A percentile compares a stretch with the other conserved stretches of the same genome.
Conservation (phyloP, 2,113 vertebrate species). For the Channa maculata region DNA sequence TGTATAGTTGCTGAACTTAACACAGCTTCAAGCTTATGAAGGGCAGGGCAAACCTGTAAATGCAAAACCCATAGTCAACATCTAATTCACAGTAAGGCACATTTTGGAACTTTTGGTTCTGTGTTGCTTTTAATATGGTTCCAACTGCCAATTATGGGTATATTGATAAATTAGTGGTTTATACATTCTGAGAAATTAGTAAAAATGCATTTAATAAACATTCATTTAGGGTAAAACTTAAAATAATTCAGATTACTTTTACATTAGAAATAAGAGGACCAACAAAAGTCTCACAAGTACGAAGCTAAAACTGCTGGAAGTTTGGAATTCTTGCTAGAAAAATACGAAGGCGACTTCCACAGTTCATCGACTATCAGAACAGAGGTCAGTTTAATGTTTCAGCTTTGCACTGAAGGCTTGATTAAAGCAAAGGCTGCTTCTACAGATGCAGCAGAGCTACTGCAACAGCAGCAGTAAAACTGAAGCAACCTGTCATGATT, state of each 20-base stretch:
- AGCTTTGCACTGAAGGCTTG: background rate
- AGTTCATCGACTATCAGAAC: background rate
- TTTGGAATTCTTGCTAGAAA: background rate
- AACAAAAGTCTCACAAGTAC: background rate
- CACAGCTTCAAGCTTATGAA: background rate
- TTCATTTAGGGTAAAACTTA: background rate
- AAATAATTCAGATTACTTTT: background rate
- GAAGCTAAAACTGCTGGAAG: background rate
- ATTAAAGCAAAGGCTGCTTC: background rate
- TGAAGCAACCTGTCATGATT: background rate
- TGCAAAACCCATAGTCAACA: too few relatives aligned
- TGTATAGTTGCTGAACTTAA: background rate
- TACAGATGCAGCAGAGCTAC: background rate
- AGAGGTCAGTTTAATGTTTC: background rate
- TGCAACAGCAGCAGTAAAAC: background rate
- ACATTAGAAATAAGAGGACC: background rate
- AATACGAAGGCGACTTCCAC: background rate
- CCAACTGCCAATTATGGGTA: background rate
- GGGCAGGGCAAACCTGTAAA: background rate
- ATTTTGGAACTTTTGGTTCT: background rate
- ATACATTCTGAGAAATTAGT: background rate
- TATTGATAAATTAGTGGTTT: background rate
- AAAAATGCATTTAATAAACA: background rate
- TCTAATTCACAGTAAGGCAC: too few relatives aligned
- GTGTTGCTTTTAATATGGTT: background rate